Evolutionary conservation across 2,797 vertebrate species (phyloP).

Genomic region (Tragelaphus eurycerus): DNA sequence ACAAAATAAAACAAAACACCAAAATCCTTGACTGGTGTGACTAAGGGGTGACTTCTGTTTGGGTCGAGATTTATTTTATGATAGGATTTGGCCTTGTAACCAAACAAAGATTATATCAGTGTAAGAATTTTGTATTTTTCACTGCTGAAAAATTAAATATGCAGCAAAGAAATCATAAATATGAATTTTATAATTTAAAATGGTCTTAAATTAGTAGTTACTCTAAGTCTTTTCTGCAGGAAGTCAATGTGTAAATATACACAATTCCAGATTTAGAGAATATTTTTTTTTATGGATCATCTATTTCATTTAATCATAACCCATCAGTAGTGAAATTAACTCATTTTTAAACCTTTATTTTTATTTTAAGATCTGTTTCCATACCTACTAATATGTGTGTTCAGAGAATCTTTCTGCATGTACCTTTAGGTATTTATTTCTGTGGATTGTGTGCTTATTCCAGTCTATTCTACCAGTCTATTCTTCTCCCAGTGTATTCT

Average conservation of each 20-base stretch:
- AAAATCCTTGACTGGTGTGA: not conserved
- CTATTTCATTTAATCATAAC: not conserved
- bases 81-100: not conserved
- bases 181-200: not conserved
- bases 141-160: not conserved
- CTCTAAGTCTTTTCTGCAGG: not conserved
- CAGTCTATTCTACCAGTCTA: not conserved
- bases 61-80: not conserved
- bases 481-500: not conserved
- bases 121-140: not conserved
- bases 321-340: not conserved
- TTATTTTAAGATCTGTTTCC: not conserved
- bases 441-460: not conserved
- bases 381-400: not conserved
- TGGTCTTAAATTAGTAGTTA: not conserved
- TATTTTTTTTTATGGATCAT: not conserved
- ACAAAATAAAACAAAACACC: not conserved
- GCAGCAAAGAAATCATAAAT: not conserved
- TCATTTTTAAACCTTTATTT: not conserved
- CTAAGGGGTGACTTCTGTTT: not conserved
- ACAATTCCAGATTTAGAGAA: not conserved
- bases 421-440: not conserved
- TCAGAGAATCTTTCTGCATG: not conserved
- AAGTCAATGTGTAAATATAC: not conserved
- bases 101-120: not conserved